phyloP scores from a whole-genome alignment of 1,140 invertebrate genomes.

The Berghia stephanieae region DNA sequence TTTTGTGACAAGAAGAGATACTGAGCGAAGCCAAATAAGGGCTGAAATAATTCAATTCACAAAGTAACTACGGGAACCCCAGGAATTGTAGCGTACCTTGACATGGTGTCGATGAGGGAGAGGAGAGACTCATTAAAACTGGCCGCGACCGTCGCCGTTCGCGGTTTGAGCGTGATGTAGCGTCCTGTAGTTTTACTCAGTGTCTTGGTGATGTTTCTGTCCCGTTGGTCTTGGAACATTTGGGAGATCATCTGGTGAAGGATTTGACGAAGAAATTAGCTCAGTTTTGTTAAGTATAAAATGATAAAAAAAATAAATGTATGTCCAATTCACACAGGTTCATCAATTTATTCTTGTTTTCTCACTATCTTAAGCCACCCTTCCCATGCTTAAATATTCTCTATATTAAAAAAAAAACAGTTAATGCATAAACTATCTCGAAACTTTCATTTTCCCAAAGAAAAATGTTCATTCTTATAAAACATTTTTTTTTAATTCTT shows the following conservation, averaged over 20 bases:
- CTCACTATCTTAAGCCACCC: background rate
- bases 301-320: slow-evolving; percentile 11
- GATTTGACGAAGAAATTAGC: too few relatives aligned
- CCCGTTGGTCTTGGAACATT: slow-evolving; percentile 81
- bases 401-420: too few relatives aligned
- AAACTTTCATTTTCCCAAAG: too few relatives aligned
- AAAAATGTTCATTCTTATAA: too few relatives aligned
- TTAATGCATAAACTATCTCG: too few relatives aligned
- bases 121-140: slow-evolving; percentile 93
- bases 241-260: slow-evolving; percentile 76
- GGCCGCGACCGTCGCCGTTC: slow-evolving; percentile 92
- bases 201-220: slow-evolving; percentile 70
- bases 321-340: background rate
- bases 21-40: too few relatives aligned
- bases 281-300: too few relatives aligned
- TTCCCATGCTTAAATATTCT: too few relatives aligned
- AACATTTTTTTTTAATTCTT: too few relatives aligned
- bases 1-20: too few relatives aligned
- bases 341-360: background rate
- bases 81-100: slow-evolving; percentile 71
- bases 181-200: slow-evolving; percentile 83
- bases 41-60: too few relatives aligned
- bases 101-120: slow-evolving; percentile 90
- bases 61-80: background rate
- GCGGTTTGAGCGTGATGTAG: slow-evolving; percentile 96